These are phyloP conservation scores for Calidris pugnax DNA, from an alignment of 2,113 vertebrate genomes.

Conservation along the genomic window DNA sequence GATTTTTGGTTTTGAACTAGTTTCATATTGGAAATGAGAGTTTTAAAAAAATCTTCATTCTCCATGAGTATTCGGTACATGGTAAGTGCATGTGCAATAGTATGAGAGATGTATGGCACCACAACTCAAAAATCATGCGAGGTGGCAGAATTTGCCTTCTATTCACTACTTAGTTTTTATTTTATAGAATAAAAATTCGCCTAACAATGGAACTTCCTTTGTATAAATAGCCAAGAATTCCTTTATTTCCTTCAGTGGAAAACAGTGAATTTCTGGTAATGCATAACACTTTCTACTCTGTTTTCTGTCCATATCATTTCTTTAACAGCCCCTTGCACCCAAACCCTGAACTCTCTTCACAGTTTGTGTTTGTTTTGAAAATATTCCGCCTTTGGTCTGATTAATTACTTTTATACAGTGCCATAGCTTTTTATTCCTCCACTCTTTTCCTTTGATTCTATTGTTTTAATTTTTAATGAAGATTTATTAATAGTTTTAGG, in stretches of 20 bases:
- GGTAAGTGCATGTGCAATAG: neutral
- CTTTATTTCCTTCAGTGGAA: neutral
- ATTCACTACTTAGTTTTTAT: neutral
- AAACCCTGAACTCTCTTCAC: neutral
- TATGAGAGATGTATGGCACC: neutral
- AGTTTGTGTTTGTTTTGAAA: constrained; percentile 10
- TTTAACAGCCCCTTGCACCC: neutral
- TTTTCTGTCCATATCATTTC: neutral
- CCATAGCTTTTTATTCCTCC: neutral
- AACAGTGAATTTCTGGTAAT: neutral
- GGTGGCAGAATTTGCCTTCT: neutral
- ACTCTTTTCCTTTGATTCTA: neutral
- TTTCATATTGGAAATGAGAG: neutral
- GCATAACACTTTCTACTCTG: neutral
- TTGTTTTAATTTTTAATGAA: constrained; percentile 54
- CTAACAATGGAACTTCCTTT: neutral
- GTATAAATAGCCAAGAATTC: neutral
- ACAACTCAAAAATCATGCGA: neutral
- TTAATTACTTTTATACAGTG: neutral
- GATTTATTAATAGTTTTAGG: constrained; percentile 6
- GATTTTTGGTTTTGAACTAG: neutral
- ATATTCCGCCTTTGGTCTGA: neutral
- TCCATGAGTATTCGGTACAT: neutral
- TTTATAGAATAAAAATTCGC: neutral
- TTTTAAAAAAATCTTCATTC: neutral